Evolutionary conservation across 2,113 vertebrate genomes (phyloP).

Genomic region (Antennarius striatus): DNA sequence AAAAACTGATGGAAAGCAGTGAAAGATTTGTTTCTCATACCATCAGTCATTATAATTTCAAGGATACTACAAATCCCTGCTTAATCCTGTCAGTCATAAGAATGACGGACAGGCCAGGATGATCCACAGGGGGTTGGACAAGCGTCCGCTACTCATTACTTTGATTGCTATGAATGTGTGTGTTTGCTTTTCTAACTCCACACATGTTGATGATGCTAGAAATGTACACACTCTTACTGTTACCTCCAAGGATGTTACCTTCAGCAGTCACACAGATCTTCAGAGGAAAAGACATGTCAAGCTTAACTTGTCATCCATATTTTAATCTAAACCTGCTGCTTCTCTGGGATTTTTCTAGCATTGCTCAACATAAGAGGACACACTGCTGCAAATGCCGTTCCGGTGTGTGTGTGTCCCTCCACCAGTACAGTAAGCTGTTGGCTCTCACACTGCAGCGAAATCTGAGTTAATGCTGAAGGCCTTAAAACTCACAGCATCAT

Average conservation of each 20-base stretch:
- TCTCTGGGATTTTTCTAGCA: constrained; percentile 21
- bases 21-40: constrained; percentile 39
- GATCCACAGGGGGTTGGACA: constrained; percentile 36
- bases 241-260: constrained; percentile 6
- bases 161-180: constrained; percentile 37
- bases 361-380: constrained; percentile 26
- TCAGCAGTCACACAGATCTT: constrained; percentile 27
- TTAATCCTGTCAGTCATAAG: constrained; percentile 64
- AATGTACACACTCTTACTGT: constrained; percentile 1
- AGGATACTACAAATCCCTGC: constrained; percentile 52
- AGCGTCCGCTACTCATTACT: constrained; percentile 51
- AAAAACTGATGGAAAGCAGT: constrained; percentile 1
- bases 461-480: constrained; percentile 33
- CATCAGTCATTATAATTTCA: constrained; percentile 37
- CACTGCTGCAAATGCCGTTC: constrained; percentile 14
- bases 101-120: constrained; percentile 44
- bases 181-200: constrained; percentile 7
- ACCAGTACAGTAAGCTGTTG: constrained; percentile 23
- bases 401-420: constrained; percentile 8
- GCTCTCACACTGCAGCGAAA: constrained; percentile 24
- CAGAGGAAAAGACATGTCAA: constrained; percentile 46
- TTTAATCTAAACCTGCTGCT: constrained; percentile 59
- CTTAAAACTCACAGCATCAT: constrained; percentile 42
- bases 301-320: constrained; percentile 54
- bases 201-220: background rate